These are phyloP conservation scores for Coptodon bakossiorum DNA, from an alignment of 2,113 vertebrate genomes.

Conservation along the genomic window DNA sequence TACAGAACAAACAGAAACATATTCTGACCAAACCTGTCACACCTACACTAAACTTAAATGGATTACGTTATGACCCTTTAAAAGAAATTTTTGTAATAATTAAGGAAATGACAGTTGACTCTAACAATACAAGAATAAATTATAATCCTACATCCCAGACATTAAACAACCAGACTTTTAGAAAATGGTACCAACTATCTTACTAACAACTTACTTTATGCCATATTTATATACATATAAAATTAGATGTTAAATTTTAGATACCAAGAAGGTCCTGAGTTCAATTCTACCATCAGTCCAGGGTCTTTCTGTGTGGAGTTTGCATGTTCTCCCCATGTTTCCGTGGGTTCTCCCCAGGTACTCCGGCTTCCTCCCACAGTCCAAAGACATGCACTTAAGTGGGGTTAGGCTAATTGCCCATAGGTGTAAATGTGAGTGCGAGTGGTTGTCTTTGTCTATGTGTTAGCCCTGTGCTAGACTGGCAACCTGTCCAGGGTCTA, in stretches of 20 bases:
- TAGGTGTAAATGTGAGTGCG: too few species aligned
- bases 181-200: background rate
- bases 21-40: background rate
- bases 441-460: background rate
- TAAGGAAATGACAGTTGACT: background rate
- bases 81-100: background rate
- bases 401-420: background rate
- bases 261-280: background rate
- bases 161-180: background rate
- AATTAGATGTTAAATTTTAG: background rate
- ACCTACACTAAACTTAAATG: background rate
- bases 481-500: too few species aligned
- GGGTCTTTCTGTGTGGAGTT: background rate
- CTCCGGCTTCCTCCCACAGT: background rate
- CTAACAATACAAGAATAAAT: background rate
- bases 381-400: background rate
- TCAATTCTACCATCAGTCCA: background rate
- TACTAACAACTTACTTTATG: background rate
- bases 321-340: background rate
- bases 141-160: background rate
- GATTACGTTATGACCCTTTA: background rate
- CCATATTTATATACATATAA: background rate
- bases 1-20: background rate
- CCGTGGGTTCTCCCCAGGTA: background rate
- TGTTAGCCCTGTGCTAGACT: background rate